phyloP scores from a whole-genome alignment of 2,113 vertebrate species.

The Mus musculus region GRCm39 chr3:98727501-98728000 shows the following conservation, averaged over 20 bases:
- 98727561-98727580: background rate
- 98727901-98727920: background rate
- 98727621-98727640: background rate
- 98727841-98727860: background rate
- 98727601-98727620: background rate
- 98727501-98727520: slow-evolving; percentile 36
- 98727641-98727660: background rate
- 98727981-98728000: background rate
- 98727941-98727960: background rate
- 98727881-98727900: background rate
- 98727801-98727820: background rate
- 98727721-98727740: slow-evolving; percentile 11
- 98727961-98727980: background rate
- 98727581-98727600: background rate
- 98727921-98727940: background rate
- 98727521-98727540: background rate
- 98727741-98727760: background rate
- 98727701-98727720: background rate
- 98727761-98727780: background rate
- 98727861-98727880: background rate
- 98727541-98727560: background rate
- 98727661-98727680: background rate
- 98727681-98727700: background rate
- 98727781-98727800: background rate
- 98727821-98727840: background rate